Evolutionary conservation across 2,888 invertebrate species (phyloP).

Genomic region (Leptopilina drosophilae): DNA sequence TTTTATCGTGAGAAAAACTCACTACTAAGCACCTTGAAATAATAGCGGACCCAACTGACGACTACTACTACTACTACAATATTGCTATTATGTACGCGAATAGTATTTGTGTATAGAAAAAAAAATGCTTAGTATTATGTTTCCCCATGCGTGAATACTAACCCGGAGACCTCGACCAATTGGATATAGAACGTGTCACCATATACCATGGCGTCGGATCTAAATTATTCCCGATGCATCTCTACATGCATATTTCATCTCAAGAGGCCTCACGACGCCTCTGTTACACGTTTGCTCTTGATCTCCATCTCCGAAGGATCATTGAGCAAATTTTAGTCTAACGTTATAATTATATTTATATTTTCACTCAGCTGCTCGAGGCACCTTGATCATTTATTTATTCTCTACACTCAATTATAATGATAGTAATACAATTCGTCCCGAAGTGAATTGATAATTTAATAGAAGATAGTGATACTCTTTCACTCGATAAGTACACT

Average conservation of each 20-base stretch:
- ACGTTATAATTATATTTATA: background rate
- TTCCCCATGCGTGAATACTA: conserved; percentile 67
- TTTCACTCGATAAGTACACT: no score
- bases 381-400: background rate
- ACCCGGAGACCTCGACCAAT: conserved; percentile 64
- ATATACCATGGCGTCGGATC: conserved; percentile 29
- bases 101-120: background rate
- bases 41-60: conserved; percentile 42
- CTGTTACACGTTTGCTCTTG: background rate
- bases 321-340: background rate
- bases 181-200: conserved; percentile 59
- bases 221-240: conserved; percentile 8
- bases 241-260: background rate
- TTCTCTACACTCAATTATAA: no score
- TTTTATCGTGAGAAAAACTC: conserved; percentile 66
- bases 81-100: conserved; percentile 57
- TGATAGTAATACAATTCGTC: no score
- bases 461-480: no score
- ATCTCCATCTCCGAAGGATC: conserved; percentile 9
- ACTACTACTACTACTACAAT: conserved; percentile 11
- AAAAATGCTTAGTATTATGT: conserved; percentile 57
- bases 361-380: background rate
- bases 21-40: conserved; percentile 56
- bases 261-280: background rate
- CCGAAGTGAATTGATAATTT: no score